These are phyloP conservation scores for Caenorhabditis zanzibari DNA, from an alignment of 2,888 invertebrate species.

Conservation along the genomic window DNA sequence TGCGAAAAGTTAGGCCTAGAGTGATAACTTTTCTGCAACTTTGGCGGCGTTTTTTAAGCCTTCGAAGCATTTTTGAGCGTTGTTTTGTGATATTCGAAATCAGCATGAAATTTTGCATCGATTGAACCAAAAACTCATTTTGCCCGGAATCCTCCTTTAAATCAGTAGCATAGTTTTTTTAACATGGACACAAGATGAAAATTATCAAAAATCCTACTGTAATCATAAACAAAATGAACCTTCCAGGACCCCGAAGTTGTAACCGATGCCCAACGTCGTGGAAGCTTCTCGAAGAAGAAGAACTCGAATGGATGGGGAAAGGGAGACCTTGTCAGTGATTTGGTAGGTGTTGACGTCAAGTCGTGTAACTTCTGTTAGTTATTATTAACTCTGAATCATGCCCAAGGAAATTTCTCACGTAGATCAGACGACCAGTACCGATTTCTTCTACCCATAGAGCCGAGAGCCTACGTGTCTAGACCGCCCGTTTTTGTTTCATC, in stretches of 20 bases:
- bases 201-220: no score
- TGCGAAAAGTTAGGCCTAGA: no score
- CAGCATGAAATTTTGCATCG: no score
- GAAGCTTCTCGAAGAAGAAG: slow-evolving; percentile 35
- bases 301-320: slow-evolving; percentile 32
- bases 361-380: neutral
- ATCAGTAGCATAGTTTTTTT: no score
- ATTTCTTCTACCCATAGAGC: neutral
- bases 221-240: neutral
- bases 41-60: no score
- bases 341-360: neutral
- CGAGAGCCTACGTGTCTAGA: slow-evolving; percentile 43
- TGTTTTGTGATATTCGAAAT: no score
- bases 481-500: slow-evolving; percentile 28
- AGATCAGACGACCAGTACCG: neutral
- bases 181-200: no score
- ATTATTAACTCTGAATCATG: neutral
- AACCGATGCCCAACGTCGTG: slow-evolving; percentile 32
- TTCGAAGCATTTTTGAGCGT: no score
- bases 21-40: no score
- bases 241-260: slow-evolving; percentile 40
- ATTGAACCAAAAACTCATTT: no score
- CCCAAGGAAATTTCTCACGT: neutral
- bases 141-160: no score
- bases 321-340: slow-evolving; percentile 1